Base-by-base conservation (phyloP, 2,888 invertebrate species). In the Drosophila mettleri region DNA sequence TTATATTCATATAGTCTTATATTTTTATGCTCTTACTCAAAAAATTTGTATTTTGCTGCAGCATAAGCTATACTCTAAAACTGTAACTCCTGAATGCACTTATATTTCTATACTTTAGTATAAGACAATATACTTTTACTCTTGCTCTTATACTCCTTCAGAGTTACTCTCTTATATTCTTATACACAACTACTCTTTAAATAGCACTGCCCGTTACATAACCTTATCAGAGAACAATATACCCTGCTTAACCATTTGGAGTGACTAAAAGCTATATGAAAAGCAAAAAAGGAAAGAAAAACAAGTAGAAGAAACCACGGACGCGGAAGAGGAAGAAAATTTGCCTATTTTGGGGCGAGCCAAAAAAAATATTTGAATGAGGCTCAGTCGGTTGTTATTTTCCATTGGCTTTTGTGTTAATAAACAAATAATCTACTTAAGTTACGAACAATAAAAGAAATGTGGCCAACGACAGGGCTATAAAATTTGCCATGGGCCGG, bases 381-480 rank as follows among this genome's bases (percentile, higher is more conserved):
- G 29, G 29, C 45, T 45, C 41, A 27, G 41, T 46, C 29, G 51
- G 48, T 69, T 70, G 54, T 57, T 46, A 53, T 45, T 45, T 45
- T 46, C 49, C 73, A 57, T 63, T 69, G 74, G 66, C 86, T 69
- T 81, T 82, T 83, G 86, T 86, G 86, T 82, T 86, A 86, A 82
- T 86, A 82, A 82, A 82, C 84, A 82, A 82, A 82, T 82, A 82
- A 82, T 82, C 82, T 82, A 84, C 82, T 82, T 80, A 86, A 84
- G 84, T 69, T 69, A 31, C 33, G 59, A 68, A 83, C 71, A 86
- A 83, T 68, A 68, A 80, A 67, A 76, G 61, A 45, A 45, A 45
- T 45, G 45, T 64, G 66, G 60, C 7, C 34, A 82, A 74, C 80
- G 74, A 84, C 67, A 72, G 80, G 60, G 65, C 68, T 85, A 78